A percentile compares a stretch with the other conserved stretches of the same genome.
Conservation (phyloP, 2,888 invertebrate species). For the Drosophila conformis region DNA sequence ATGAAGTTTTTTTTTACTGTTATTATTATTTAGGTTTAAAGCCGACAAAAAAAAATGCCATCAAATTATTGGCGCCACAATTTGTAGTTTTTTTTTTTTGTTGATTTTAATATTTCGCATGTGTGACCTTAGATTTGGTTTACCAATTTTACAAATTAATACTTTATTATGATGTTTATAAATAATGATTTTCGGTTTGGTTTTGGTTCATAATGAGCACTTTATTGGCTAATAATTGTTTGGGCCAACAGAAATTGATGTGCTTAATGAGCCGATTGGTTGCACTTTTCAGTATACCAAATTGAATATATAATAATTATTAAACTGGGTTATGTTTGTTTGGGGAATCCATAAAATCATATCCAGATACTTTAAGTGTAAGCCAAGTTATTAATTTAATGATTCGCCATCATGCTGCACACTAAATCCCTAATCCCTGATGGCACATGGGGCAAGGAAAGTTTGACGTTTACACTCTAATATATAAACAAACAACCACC, state of each 20-base stretch:
- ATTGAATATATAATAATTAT: background rate
- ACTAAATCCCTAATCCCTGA: background rate
- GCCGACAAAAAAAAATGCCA: conserved; percentile 35
- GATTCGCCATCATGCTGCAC: background rate
- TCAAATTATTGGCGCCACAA: conserved; percentile 49
- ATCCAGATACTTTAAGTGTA: background rate
- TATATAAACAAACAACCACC: conserved; percentile 1
- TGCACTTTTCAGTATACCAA: background rate
- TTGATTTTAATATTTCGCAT: conserved; percentile 28
- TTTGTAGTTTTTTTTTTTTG: conserved; percentile 1
- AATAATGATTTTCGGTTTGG: conserved; percentile 18
- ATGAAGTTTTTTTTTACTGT: conserved; percentile 30
- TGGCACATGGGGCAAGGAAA: conserved; percentile 4
- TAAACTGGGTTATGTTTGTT: background rate
- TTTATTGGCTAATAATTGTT: conserved; percentile 22
- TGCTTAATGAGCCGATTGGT: background rate
- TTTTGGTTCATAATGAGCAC: conserved; percentile 2
- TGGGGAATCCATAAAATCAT: background rate
- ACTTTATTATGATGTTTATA: conserved; percentile 24
- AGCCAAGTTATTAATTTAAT: conserved; percentile 11
- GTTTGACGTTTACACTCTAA: conserved; percentile 11
- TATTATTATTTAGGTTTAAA: background rate
- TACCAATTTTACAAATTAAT: conserved; percentile 25
- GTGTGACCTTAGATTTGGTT: conserved; percentile 54
- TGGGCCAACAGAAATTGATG: conserved; percentile 8